Conservation (phyloP, 2,888 invertebrate genomes). For the Drosophila lacicola region DNA sequence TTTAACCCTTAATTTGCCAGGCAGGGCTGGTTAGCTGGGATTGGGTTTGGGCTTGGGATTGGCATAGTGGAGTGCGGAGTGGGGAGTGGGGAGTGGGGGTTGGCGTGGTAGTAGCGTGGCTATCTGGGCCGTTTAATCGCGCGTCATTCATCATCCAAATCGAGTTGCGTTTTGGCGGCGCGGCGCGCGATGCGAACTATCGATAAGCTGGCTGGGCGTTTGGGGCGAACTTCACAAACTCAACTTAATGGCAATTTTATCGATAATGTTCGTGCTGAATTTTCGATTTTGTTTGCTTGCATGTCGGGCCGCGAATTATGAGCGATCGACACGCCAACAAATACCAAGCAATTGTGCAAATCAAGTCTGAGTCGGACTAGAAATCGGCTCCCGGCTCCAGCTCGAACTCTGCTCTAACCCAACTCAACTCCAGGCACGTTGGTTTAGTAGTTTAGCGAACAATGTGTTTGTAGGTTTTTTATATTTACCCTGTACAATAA, state of each 20-base stretch:
- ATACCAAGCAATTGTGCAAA: conserved; percentile 74
- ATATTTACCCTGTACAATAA: conserved; percentile 2
- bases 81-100: neutral
- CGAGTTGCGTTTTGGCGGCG: conserved; percentile 72
- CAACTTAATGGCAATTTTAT: conserved; percentile 83
- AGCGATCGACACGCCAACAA: conserved; percentile 79
- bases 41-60: neutral
- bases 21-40: conserved; percentile 14
- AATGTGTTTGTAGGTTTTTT: conserved; percentile 77
- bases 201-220: conserved; percentile 71
- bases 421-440: conserved; percentile 18
- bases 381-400: conserved; percentile 17
- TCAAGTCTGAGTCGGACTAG: conserved; percentile 40
- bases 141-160: conserved; percentile 80
- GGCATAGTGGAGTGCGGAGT: neutral
- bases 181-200: conserved; percentile 73
- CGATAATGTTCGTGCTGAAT: conserved; percentile 83
- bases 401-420: conserved; percentile 35
- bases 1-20: conserved; percentile 52
- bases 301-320: conserved; percentile 74
- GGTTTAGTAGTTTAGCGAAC: conserved; percentile 77
- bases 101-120: conserved; percentile 39
- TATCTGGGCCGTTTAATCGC: conserved; percentile 72
- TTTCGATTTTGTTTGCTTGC: conserved; percentile 80
- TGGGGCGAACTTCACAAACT: conserved; percentile 47